Conservation (phyloP, 2,113 vertebrate species). For the Lagopus leucura region DNA sequence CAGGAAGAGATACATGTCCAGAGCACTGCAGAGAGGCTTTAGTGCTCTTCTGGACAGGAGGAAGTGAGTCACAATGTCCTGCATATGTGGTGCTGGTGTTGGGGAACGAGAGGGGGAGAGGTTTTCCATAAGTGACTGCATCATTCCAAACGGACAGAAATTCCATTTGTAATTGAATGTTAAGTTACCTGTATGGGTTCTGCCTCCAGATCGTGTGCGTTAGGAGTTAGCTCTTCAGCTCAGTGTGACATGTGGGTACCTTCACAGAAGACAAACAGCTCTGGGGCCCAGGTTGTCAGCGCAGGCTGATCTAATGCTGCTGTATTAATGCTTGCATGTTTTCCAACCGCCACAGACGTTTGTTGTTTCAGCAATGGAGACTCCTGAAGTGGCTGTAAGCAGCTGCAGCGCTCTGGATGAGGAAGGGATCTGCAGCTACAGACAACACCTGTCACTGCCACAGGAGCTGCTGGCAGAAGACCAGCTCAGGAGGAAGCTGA, state of each 20-base stretch:
- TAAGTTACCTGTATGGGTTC: background rate
- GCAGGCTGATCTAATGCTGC: background rate
- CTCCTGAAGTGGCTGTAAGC: slow-evolving; percentile 56
- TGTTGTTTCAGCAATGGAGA: slow-evolving; percentile 76
- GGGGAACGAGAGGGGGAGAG: background rate
- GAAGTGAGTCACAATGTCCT: slow-evolving; percentile 28
- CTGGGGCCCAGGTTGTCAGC: background rate
- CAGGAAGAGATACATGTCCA: background rate
- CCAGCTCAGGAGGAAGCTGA: slow-evolving; percentile 88
- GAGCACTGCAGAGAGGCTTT: background rate
- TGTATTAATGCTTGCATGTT: background rate
- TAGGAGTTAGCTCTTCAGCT: background rate
- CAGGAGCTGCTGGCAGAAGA: slow-evolving; percentile 81
- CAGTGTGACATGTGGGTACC: background rate
- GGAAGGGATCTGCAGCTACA: slow-evolving; percentile 57
- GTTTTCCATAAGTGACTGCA: background rate
- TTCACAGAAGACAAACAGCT: background rate
- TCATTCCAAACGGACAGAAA: slow-evolving; percentile 1
- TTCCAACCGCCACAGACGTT: background rate
- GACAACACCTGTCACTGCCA: slow-evolving; percentile 17
- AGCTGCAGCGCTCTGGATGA: slow-evolving; percentile 35
- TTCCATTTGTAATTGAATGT: background rate
- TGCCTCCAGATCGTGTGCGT: background rate
- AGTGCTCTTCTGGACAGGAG: background rate
- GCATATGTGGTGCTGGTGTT: background rate